Evolutionary conservation across 23 tunicate genomes (phyloP).

Genomic region (Halocynthia aurantium): DNA sequence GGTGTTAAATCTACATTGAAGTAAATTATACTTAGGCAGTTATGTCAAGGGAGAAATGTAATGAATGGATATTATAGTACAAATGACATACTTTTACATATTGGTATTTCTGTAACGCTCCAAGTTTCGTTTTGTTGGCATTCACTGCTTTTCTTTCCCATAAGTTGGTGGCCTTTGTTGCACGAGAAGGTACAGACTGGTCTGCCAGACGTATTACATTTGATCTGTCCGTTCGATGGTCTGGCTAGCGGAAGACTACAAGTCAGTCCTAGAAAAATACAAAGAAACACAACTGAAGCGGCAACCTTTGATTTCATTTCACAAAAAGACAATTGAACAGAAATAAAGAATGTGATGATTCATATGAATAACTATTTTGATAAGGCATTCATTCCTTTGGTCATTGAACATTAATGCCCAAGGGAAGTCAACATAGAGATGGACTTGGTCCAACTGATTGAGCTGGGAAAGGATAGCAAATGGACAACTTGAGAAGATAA

Average conservation of each 20-base stretch:
- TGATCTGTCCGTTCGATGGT: constrained; percentile 53
- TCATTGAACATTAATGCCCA: too few species aligned
- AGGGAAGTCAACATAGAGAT: too few species aligned
- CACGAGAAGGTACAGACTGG: constrained; percentile 56
- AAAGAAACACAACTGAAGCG: neutral
- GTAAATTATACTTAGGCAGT: neutral
- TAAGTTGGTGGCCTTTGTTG: constrained; percentile 43
- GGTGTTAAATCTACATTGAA: constrained; percentile 8
- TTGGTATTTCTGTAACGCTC: constrained; percentile 49
- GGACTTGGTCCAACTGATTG: too few species aligned
- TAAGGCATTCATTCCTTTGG: too few species aligned
- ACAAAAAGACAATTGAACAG: too few species aligned
- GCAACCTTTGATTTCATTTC: too few species aligned
- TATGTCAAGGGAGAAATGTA: neutral
- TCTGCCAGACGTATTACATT: constrained; percentile 31
- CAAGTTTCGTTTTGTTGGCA: constrained; percentile 67
- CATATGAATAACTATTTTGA: too few species aligned
- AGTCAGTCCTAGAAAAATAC: constrained; percentile 25
- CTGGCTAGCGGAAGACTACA: constrained; percentile 40
- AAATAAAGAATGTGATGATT: too few species aligned
- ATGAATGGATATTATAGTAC: neutral
- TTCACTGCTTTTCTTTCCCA: constrained; percentile 29
- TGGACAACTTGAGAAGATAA: too few species aligned
- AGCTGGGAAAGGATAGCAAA: too few species aligned
- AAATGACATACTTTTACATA: constrained; percentile 45